Base-by-base conservation (phyloP, 2,888 invertebrate genomes). In the Phania funesta region DNA sequence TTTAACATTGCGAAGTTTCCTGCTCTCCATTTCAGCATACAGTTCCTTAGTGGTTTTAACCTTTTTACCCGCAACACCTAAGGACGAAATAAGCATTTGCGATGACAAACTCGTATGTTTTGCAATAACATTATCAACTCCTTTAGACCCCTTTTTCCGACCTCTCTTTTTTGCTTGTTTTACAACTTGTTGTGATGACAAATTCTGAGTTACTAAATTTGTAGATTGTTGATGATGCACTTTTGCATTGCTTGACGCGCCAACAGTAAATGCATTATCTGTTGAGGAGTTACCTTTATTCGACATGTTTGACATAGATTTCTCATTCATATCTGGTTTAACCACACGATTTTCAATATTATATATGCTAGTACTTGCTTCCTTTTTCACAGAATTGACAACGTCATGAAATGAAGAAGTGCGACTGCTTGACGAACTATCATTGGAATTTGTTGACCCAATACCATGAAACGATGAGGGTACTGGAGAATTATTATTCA, bases 1-100 rank as follows among this genome's bases (percentile, higher is more conserved):
- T 29, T 62, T 54, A 0, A 64, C 38, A 0, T 87, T 79, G 76
- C 50, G 60, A n/a, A 82, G 32, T 32, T 90, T 90, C 7, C 90
- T 85, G 81, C 87, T 90, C 84, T 91, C 90, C 73, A 91, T 89
- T 84, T 91, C 91, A n/a, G 90, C 90, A 29, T 89, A 88, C 2
- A 91, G 84, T 80, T 91, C 91, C 64, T 89, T 90, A 8, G 91
- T 91, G 0, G 91, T 91, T 86, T 91, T 91, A 0, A 91, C 90
- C 79, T 91, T 91, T 80, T 91, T 91, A 1, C 86, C 87, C 11
- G 87, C 86, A 9, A 87, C 84, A 20, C 89, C 88, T 29, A 89
- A 83, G 5, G 87, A 73, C 13, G 80, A 78, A 50, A 84, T 73
- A 9, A 87, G 86, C 62, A 90, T 88, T 84, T 90, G 89, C 1